Base-by-base conservation (phyloP, 2,888 invertebrate genomes). In the Colletes collaris region DNA sequence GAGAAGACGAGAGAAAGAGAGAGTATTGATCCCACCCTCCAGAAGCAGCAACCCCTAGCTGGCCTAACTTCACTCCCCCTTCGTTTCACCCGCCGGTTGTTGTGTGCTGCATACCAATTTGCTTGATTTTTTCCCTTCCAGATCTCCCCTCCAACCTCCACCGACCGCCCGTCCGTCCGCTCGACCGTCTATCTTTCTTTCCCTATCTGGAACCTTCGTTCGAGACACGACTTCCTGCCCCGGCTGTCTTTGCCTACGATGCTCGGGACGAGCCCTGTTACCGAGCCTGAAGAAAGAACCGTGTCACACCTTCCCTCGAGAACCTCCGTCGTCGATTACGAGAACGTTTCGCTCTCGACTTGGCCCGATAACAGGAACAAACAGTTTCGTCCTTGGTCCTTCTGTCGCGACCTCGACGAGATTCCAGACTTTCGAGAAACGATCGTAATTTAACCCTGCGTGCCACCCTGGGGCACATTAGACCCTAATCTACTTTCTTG, bases 71-170 rank as follows among this genome's bases (percentile, higher is more conserved):
- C 93, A 93, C 93, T 93, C 93, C 93, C 92, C 93, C 93, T 93
- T 93, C 91, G 92, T 90, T 89, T 89, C 87, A 80, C 89, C 93
- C 93, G 91, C 88, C 90, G 91, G 90, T 93, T 94, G 94, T 94
- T 94, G 94, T 94, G 94, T 93, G 94, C 94, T 94, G 94, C 94
- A 94, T 94, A 94, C 94, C 94, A 94, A 94, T 94, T 94, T 94
- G 94, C 93, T 94, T 93, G 94, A 94, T 94, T 94, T 94, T 94
- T 94, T 94, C 90, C 86, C 90, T 92, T 90, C 92, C 90, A 84
- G 85, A 71, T 78, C 75, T 50, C 76, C 68, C 40, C 88, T 86
- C 82, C 88, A 88, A 4, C 7, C 4, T 7, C 7, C 60, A 44
- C 59, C 56, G 40, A 6, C 40, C 85, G 89, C 85, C 88, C 60